Base-by-base conservation (phyloP, 2,888 invertebrate genomes). In the Drosophila greeni region DNA sequence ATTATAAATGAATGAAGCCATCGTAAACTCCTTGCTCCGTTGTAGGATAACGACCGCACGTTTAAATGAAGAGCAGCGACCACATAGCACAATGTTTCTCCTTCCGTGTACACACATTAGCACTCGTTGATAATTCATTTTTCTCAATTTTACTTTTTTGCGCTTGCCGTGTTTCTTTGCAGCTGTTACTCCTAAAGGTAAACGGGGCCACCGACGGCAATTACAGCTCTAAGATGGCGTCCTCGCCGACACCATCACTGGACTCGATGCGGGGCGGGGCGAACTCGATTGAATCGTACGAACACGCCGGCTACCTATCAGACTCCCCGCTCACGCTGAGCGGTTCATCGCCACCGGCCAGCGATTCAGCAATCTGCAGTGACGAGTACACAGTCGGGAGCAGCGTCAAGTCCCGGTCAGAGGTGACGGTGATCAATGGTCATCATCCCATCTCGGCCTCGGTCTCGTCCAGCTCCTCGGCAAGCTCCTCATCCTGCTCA, bases 271-370 rank as follows among this genome's bases (percentile, higher is more conserved):
- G 94, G 89, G 89, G 89, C 75, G 67, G 67, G 43, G 95, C 95
- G 91, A 95, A 95, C 91, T 95, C 95, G 88, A 94, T 95, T 91
- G 95, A 95, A 92, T 95, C 95, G 87, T 93, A 94, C 80, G 95
- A 95, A 90, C 94, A 94, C 89, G 92, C 92, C 90, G 94, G 95
- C 89, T 92, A 94, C 88, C 91, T 94, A 85, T 92, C 91, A 81
- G 93, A 92, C 88, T 93, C 93, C 51, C 95, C 95, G 86, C 90
- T 95, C 88, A 95, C 95, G 85, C 92, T 95, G 86, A 95, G 95
- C 91, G 95, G 95, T 86, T 95, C 95, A 84, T 95, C 95, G 87
- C 95, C 95, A 70, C 95, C 95, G 77, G 94, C 93, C 86, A 94
- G 94, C 88, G 95, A 95, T 89, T 94, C 94, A 86, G 94, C 94